phyloP scores from a whole-genome alignment of 2,113 vertebrate species.

The Pipra filicauda region DNA sequence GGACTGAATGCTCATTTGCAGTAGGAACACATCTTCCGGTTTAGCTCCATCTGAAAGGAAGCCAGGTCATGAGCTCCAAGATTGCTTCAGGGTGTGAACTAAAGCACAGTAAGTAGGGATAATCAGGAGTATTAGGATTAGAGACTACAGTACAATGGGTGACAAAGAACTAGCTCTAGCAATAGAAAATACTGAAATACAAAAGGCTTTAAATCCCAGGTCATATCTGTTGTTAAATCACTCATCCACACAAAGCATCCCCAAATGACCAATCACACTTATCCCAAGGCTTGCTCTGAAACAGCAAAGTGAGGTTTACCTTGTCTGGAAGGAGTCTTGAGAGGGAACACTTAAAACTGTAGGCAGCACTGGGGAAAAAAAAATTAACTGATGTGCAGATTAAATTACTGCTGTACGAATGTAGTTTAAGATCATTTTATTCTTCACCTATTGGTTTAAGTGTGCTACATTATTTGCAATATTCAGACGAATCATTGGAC shows the following conservation, averaged over 20 bases:
- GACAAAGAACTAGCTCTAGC: slow-evolving; percentile 12
- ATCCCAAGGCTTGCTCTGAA: not conserved
- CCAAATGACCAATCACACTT: not conserved
- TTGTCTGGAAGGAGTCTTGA: not conserved
- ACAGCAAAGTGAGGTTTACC: not conserved
- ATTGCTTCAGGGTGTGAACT: not conserved
- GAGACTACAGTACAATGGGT: not conserved
- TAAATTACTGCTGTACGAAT: not conserved
- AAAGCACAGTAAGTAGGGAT: slow-evolving; percentile 25
- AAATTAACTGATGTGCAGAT: not conserved
- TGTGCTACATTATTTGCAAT: not conserved
- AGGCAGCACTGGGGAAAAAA: not conserved
- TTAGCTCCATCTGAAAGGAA: slow-evolving; percentile 7
- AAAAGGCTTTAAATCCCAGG: slow-evolving; percentile 1
- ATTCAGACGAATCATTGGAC: not conserved
- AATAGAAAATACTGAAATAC: slow-evolving; percentile 1
- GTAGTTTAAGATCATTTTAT: not conserved
- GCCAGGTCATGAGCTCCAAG: not conserved
- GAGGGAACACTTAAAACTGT: not conserved
- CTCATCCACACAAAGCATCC: not conserved
- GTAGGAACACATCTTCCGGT: slow-evolving; percentile 23
- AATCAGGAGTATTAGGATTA: slow-evolving; percentile 45
- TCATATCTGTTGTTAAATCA: slow-evolving; percentile 10
- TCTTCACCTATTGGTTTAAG: not conserved
- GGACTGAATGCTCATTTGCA: slow-evolving; percentile 23